These are phyloP conservation scores for Porites divaricata DNA, from an alignment of 92 coral and sea anemone species.

Conservation along the genomic window DNA sequence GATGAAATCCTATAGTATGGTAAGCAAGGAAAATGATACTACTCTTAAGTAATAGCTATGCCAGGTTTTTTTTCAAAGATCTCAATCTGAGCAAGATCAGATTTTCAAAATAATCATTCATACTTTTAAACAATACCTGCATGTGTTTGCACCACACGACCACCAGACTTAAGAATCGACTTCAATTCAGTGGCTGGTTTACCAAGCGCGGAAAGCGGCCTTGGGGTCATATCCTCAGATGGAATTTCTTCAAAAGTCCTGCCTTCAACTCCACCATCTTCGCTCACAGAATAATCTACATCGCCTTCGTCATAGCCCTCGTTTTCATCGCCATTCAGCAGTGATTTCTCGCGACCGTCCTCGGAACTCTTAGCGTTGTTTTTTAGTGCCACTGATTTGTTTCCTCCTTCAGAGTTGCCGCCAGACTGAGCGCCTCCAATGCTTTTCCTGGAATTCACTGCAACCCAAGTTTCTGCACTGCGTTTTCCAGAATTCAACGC, in stretches of 20 bases:
- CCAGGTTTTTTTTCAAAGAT: no score
- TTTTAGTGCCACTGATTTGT: background rate
- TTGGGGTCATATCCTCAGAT: background rate
- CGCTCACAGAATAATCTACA: constrained; percentile 2
- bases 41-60: no score
- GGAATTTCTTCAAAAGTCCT: constrained; percentile 3
- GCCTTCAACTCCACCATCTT: constrained; percentile 10
- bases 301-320: background rate
- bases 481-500: background rate
- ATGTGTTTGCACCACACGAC: background rate
- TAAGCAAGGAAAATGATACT: no score
- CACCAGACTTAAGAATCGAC: constrained; percentile 51
- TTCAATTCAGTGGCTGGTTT: constrained; percentile 6
- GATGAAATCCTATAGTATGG: no score
- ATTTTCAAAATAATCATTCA: no score
- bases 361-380: background rate
- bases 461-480: background rate
- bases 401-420: background rate
- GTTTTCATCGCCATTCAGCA: background rate
- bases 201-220: background rate
- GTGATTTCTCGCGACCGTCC: background rate
- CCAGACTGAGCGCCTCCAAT: background rate
- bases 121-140: constrained; percentile 7
- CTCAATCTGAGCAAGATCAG: no score
- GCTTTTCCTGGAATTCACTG: background rate